Percentiles rank a stretch among this genome's conserved stretches.
Conservation (phyloP, 2,797 vertebrate genomes). For the Danionella dracula region DNA sequence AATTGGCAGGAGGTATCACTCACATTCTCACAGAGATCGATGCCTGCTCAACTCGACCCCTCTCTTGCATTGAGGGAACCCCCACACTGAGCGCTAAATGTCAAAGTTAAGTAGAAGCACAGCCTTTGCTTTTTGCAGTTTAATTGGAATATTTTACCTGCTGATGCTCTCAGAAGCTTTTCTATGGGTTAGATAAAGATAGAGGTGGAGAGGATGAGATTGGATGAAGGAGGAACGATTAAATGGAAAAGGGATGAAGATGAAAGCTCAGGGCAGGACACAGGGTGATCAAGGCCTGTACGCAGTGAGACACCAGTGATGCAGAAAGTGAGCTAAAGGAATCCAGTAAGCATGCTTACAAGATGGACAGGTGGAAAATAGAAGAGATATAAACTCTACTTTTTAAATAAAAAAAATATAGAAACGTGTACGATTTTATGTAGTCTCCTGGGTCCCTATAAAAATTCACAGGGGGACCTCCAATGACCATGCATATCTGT, state of each 20-base stretch:
- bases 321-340: neutral
- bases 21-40: slow-evolving; percentile 47
- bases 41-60: slow-evolving; percentile 42
- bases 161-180: slow-evolving; percentile 40
- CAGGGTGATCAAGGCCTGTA: slow-evolving; percentile 10
- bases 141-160: slow-evolving; percentile 43
- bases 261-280: slow-evolving; percentile 15
- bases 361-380: neutral
- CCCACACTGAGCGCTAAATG: slow-evolving; percentile 39
- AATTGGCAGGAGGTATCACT: slow-evolving; percentile 42
- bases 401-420: no score
- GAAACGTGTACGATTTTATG: no score
- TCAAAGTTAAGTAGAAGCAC: slow-evolving; percentile 45
- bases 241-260: slow-evolving; percentile 36
- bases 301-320: neutral
- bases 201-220: slow-evolving; percentile 19
- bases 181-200: slow-evolving; percentile 36
- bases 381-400: no score
- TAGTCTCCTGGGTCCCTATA: no score
- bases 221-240: slow-evolving; percentile 5
- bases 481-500: no score
- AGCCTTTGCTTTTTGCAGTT: slow-evolving; percentile 26
- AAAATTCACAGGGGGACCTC: no score
- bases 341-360: neutral
- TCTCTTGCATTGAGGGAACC: slow-evolving; percentile 20